Evolutionary conservation across 1,140 invertebrate species (phyloP).

Genomic region (Sycobia sp.): DNA sequence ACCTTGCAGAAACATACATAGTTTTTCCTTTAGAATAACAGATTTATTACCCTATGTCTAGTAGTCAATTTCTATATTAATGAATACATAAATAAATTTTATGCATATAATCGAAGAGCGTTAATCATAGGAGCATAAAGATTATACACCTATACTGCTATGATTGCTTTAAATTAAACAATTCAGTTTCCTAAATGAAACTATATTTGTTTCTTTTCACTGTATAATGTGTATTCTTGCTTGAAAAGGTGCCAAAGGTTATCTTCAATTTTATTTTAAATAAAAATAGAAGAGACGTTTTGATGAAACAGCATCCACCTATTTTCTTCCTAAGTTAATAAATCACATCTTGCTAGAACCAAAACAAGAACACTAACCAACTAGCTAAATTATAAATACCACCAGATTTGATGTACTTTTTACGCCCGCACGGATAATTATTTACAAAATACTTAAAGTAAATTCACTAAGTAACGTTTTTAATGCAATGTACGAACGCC

Average conservation of each 20-base stretch:
- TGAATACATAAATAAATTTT: constrained; percentile 18
- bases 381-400: constrained; percentile 24
- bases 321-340: constrained; percentile 16
- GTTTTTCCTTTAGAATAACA: constrained; percentile 7
- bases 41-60: constrained; percentile 19
- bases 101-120: constrained; percentile 8
- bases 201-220: constrained; percentile 11
- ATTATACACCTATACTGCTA: constrained; percentile 7
- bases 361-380: constrained; percentile 20
- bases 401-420: constrained; percentile 20
- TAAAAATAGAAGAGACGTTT: constrained; percentile 15
- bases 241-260: constrained; percentile 6
- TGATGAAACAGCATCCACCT: background rate
- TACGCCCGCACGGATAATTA: constrained; percentile 20
- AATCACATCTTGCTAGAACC: constrained; percentile 17
- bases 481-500: background rate
- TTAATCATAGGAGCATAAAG: constrained; percentile 27
- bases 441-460: constrained; percentile 35
- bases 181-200: constrained; percentile 3
- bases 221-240: constrained; percentile 1
- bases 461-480: constrained; percentile 17
- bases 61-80: constrained; percentile 23
- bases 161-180: constrained; percentile 1
- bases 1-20: background rate
- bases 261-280: constrained; percentile 6